Percentiles rank a stretch among this genome's conserved stretches.
Evolutionary conservation across 2,797 vertebrate species (phyloP).

Genomic region (Lophotriccus pileatus): DNA sequence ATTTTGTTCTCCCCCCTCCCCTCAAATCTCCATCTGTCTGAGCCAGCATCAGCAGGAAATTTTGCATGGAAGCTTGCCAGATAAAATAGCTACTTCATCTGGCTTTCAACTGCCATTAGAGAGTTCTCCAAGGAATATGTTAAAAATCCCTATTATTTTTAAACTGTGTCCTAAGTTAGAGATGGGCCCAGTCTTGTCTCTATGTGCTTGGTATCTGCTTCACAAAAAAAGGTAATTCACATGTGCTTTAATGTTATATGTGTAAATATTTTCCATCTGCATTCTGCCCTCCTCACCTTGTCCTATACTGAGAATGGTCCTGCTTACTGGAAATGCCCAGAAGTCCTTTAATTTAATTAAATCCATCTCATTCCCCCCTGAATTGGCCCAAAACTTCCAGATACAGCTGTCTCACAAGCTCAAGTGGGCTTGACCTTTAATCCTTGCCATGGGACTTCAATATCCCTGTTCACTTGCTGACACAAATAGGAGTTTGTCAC

Average conservation of each 20-base stretch:
- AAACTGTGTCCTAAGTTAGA: background rate
- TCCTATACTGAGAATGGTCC: background rate
- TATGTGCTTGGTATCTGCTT: background rate
- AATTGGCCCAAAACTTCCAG: background rate
- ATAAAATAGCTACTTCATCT: slow-evolving; percentile 45
- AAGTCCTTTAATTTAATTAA: background rate
- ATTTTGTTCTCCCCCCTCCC: background rate
- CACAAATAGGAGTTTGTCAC: background rate
- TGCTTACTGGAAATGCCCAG: background rate
- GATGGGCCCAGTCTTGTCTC: background rate
- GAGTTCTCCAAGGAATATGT: background rate
- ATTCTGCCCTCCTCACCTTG: background rate
- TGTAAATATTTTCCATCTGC: background rate
- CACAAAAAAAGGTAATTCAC: background rate
- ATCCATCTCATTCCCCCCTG: background rate
- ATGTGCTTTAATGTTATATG: background rate
- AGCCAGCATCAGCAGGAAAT: slow-evolving; percentile 38
- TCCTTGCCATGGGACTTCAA: background rate
- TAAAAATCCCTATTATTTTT: background rate
- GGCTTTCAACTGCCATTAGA: slow-evolving; percentile 20
- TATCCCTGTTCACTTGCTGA: background rate
- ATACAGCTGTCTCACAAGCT: background rate
- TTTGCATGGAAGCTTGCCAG: slow-evolving; percentile 50
- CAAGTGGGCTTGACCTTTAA: background rate
- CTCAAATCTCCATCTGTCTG: slow-evolving; percentile 38